Evolutionary conservation across 2,888 invertebrate genomes (phyloP), one percentile per base, ranked within the genome.

Genomic region (Ommatoiulus sabulosus): DNA sequence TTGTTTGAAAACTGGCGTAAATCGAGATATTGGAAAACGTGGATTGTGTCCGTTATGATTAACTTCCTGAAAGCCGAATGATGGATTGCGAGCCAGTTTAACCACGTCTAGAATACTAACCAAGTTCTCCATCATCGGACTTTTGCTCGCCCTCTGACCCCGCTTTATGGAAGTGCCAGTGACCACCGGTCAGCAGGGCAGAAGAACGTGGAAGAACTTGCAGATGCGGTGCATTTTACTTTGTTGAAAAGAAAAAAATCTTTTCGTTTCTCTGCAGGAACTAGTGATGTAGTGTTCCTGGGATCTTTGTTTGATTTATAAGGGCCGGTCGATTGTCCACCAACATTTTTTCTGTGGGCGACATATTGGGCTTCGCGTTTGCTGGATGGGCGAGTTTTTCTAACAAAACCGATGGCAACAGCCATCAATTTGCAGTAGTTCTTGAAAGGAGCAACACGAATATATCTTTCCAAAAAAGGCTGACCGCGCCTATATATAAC

Each of bases 341-440:
- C 8, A 52, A 52, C 52, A 12, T 52, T 52, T 52, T 52, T 52
- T 52, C 46, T 52, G 52, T 15, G 10, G 15, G 15, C 10, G 10
- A 52, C 52, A 52, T 52, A 52, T 52, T 52, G 52, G 52, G 15
- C 52, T 52, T 52, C 15, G 52, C 52, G 15, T 52, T 52, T 52
- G 52, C 52, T 52, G 52, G 52, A 52, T 52, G 52, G 52, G 15
- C 52, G 52, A 52, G 10, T 52, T 52, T 52, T 52, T 15, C 52
- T 7, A 52, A 52, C 52, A 52, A 52, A 52, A 52, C 52, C 52
- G 15, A 12, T 52, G 52, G 52, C 52, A 52, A 15, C 52, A 52
- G 52, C 52, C 52, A 52, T 52, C 52, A 52, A 52, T 52, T 52
- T 52, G 52, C 52, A 52, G 52, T 52, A 52, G 52, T 52, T 52